A percentile compares a stretch with the other conserved stretches of the same genome.
phyloP scores from a whole-genome alignment of 1,140 invertebrate genomes.

The Nebria ingens region DNA sequence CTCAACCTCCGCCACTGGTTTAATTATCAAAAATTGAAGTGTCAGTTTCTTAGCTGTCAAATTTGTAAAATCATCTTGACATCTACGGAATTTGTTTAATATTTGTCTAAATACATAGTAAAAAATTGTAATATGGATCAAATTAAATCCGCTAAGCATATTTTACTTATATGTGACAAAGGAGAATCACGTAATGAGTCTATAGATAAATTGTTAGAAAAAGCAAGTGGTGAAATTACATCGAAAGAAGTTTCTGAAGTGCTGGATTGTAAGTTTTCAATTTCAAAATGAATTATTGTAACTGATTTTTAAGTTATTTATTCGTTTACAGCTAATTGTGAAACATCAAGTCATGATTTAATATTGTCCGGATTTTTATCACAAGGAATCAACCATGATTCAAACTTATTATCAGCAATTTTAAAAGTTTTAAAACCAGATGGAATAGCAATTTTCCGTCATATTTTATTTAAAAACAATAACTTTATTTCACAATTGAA shows the following conservation, averaged over 20 bases:
- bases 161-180: background rate
- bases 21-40: too few species aligned
- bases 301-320: conserved; percentile 13
- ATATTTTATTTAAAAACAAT: conserved; percentile 12
- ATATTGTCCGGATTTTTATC: conserved; percentile 43
- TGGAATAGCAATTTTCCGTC: conserved; percentile 33
- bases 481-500: background rate
- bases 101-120: too few species aligned
- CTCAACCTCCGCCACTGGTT: too few species aligned
- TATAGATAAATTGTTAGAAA: background rate
- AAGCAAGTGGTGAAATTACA: background rate
- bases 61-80: too few species aligned
- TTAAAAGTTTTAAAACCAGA: conserved; percentile 48
- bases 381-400: conserved; percentile 34
- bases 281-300: background rate
- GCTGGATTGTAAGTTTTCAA: background rate
- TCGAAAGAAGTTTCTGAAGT: background rate
- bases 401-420: conserved; percentile 40
- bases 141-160: background rate
- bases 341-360: conserved; percentile 44
- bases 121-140: background rate
- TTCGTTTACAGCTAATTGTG: conserved; percentile 37
- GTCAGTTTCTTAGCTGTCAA: too few species aligned
- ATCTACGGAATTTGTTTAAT: too few species aligned
- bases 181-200: background rate